These are phyloP conservation scores for Noturus placidus DNA, from an alignment of 2,113 vertebrate species.

Conservation along the genomic window DNA sequence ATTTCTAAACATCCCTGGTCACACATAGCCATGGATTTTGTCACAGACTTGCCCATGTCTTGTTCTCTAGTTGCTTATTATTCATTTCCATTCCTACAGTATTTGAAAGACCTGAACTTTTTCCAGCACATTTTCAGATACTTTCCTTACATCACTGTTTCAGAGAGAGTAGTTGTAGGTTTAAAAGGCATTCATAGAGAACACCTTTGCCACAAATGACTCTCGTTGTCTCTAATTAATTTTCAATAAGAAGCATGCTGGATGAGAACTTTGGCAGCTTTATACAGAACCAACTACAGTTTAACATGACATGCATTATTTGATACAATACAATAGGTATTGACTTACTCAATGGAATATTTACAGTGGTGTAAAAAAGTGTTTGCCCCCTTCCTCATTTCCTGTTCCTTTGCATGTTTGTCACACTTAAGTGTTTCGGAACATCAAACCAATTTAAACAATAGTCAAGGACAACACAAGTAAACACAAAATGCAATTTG, in stretches of 20 bases:
- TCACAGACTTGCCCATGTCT: not conserved
- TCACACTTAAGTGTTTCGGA: no score
- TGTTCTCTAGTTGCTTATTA: not conserved
- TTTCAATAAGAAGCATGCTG: not conserved
- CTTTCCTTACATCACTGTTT: not conserved
- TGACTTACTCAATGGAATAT: not conserved
- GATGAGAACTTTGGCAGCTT: not conserved
- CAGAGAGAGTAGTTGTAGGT: not conserved
- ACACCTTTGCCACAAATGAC: not conserved
- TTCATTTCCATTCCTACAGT: not conserved
- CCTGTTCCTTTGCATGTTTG: no score
- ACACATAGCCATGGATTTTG: not conserved
- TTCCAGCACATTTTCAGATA: not conserved
- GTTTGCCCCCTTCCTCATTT: no score
- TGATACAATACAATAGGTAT: not conserved
- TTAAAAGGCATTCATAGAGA: not conserved
- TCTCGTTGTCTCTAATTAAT: not conserved
- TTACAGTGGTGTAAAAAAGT: no score
- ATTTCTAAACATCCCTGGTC: not conserved
- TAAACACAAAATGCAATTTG: no score
- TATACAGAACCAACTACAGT: not conserved
- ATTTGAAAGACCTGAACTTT: not conserved
- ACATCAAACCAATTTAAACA: no score
- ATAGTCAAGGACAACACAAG: no score
- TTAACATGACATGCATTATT: not conserved